These are phyloP conservation scores for Asbolus verrucosus DNA, from an alignment of 1,140 invertebrate genomes.

Conservation along the genomic window DNA sequence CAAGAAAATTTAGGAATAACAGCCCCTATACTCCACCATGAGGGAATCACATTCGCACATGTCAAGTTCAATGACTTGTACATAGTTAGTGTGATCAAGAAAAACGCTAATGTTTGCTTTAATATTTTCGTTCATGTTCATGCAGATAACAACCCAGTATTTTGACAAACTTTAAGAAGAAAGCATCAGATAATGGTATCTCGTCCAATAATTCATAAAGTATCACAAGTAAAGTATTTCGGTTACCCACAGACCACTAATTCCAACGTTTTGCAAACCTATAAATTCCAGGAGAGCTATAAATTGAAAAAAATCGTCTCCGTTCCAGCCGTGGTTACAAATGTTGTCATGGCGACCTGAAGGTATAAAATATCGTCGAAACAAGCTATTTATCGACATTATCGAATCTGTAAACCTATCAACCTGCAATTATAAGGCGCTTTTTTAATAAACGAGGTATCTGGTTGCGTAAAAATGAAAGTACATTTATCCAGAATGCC, in stretches of 20 bases:
- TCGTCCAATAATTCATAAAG: constrained; percentile 18
- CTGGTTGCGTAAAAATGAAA: constrained; percentile 36
- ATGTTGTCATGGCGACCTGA: constrained; percentile 27
- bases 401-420: constrained; percentile 29
- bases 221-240: constrained; percentile 22
- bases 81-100: constrained; percentile 12
- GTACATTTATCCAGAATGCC: constrained; percentile 32
- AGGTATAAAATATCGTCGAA: constrained; percentile 20
- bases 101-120: constrained; percentile 26
- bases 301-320: constrained; percentile 5
- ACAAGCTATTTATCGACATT: constrained; percentile 29
- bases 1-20: constrained; percentile 9
- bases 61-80: constrained; percentile 9
- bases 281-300: constrained; percentile 32
- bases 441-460: constrained; percentile 9
- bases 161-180: constrained; percentile 24
- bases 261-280: constrained; percentile 15
- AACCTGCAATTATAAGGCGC: not conserved
- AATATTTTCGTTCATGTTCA: constrained; percentile 29
- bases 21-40: constrained; percentile 5
- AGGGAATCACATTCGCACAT: constrained; percentile 3
- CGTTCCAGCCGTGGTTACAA: constrained; percentile 26
- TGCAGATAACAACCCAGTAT: constrained; percentile 7
- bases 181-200: constrained; percentile 26
- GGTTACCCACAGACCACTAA: constrained; percentile 32